phyloP scores from a whole-genome alignment of 2,113 vertebrate genomes.

The Polyodon spathula region DNA sequence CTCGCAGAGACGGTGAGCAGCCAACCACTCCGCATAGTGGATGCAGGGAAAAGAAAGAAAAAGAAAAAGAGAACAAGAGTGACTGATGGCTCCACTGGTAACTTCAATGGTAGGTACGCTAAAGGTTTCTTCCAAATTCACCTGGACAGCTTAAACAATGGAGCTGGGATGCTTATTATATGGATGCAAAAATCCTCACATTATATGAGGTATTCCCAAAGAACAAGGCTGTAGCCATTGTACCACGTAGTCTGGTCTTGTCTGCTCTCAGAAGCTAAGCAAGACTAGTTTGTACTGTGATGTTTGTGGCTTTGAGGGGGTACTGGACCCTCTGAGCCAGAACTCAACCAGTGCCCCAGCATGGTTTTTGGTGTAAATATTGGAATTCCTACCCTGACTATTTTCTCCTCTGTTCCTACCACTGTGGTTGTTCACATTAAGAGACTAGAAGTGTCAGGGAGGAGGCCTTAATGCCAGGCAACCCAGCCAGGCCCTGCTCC shows the following conservation, averaged over 20 bases:
- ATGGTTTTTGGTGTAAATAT: neutral
- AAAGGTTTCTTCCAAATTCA: too few species aligned
- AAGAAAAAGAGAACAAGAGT: constrained; percentile 76
- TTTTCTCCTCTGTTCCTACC: neutral
- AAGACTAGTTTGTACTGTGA: too few species aligned
- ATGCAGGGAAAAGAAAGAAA: constrained; percentile 71
- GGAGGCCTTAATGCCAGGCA: constrained; percentile 12
- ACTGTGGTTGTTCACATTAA: constrained; percentile 6
- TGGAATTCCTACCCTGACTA: neutral
- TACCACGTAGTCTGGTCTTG: too few species aligned
- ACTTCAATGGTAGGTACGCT: constrained; percentile 75
- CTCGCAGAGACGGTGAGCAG: constrained; percentile 72
- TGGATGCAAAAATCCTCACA: too few species aligned
- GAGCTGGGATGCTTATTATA: too few species aligned
- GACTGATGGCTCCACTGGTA: constrained; percentile 68
- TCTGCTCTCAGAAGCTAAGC: too few species aligned
- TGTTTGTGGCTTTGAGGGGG: too few species aligned
- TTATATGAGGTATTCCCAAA: too few species aligned
- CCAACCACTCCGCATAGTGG: constrained; percentile 70
- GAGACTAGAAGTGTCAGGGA: neutral
- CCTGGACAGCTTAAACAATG: too few species aligned
- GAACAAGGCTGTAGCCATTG: too few species aligned
- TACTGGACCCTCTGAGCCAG: too few species aligned
- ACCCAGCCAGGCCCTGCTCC: constrained; percentile 17
- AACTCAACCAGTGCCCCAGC: too few species aligned